Percentiles rank a stretch among this genome's conserved stretches.
These are phyloP conservation scores for Scomber scombrus DNA, from an alignment of 2,113 vertebrate species.

Conservation along the genomic window DNA sequence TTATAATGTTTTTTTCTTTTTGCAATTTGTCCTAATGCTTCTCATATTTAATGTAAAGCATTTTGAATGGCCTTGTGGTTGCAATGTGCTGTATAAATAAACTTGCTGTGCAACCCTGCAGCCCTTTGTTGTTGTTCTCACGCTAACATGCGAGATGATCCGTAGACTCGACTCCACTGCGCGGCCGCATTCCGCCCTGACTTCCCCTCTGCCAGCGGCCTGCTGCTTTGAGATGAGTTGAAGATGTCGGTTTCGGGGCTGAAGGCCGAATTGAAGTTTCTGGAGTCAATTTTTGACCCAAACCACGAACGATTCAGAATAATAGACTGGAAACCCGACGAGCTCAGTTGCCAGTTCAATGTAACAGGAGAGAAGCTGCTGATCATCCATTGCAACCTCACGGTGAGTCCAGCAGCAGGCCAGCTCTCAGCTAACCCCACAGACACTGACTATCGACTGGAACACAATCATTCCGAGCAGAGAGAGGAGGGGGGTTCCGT, in stretches of 20 bases:
- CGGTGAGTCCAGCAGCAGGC: conserved; percentile 85
- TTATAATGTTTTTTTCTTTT: too few relatives aligned
- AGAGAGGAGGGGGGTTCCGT: conserved; percentile 30
- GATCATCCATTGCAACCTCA: conserved; percentile 97
- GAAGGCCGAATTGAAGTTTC: conserved; percentile 97
- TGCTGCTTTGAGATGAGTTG: conserved; percentile 88
- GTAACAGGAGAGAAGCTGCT: conserved; percentile 90
- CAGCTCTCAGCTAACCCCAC: conserved; percentile 66
- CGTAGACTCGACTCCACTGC: conserved; percentile 68
- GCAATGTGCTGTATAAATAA: too few relatives aligned
- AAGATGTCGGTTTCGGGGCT: conserved; percentile 98
- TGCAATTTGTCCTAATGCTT: too few relatives aligned
- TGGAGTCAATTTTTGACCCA: conserved; percentile 96
- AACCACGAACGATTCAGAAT: conserved; percentile 97
- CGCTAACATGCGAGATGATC: conserved; percentile 79
- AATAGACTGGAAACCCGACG: conserved; percentile 96
- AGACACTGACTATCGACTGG: conserved; percentile 69
- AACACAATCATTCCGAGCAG: conserved; percentile 35
- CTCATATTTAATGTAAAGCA: too few relatives aligned
- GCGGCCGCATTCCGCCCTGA: conserved; percentile 79
- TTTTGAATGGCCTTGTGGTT: too few relatives aligned
- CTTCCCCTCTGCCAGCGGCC: conserved; percentile 84
- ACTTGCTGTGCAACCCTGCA: neutral
- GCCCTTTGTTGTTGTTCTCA: conserved; percentile 82
- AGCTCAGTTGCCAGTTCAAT: conserved; percentile 95